These are phyloP conservation scores for Thunnus maccoyii DNA, from an alignment of 2,113 vertebrate genomes.

Conservation along the genomic window DNA sequence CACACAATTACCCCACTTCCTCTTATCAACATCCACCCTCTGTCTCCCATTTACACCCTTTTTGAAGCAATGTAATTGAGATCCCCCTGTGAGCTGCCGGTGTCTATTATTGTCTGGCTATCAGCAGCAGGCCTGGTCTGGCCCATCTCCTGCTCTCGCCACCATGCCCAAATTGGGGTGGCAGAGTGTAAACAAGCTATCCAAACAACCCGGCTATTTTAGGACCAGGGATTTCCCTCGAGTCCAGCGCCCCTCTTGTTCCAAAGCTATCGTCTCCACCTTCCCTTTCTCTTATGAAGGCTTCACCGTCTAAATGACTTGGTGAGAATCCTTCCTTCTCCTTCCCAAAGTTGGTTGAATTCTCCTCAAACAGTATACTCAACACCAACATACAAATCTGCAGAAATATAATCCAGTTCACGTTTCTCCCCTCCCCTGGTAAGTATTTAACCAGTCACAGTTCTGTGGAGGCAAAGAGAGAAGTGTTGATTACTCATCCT, in stretches of 20 bases:
- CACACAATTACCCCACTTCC: constrained; percentile 56
- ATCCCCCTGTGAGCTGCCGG: constrained; percentile 38
- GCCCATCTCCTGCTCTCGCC: constrained; percentile 66
- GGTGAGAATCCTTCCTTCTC: not conserved
- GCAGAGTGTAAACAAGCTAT: constrained; percentile 70
- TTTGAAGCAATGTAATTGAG: constrained; percentile 67
- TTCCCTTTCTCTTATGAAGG: not conserved
- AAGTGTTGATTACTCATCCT: not conserved
- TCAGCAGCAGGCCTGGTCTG: constrained; percentile 59
- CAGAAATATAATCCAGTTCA: not conserved
- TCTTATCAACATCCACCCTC: constrained; percentile 52
- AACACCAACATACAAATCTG: not conserved
- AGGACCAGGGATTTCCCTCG: constrained; percentile 57
- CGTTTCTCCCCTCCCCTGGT: not conserved
- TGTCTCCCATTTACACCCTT: constrained; percentile 36
- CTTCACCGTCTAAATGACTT: not conserved
- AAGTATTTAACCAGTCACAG: not conserved
- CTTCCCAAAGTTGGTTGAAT: not conserved
- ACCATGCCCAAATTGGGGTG: constrained; percentile 67
- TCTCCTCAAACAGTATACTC: not conserved
- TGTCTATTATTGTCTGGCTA: constrained; percentile 71
- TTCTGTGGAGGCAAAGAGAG: too few relatives aligned
- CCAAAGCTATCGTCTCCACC: constrained; percentile 7
- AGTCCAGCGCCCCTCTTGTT: not conserved
- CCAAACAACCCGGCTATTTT: constrained; percentile 64